These are phyloP conservation scores for Cancer borealis DNA, from an alignment of 2,888 invertebrate species.

Conservation along the genomic window DNA sequence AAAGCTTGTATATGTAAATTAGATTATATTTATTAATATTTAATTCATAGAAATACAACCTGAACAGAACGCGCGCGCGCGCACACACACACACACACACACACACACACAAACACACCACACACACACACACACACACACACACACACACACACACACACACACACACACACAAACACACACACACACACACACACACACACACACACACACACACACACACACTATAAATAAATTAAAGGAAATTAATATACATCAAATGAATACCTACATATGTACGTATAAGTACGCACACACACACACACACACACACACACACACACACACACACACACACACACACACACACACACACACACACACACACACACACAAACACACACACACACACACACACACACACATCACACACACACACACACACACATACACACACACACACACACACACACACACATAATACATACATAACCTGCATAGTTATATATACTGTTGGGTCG, in stretches of 20 bases:
- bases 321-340: background rate
- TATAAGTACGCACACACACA: background rate
- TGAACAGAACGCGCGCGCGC: too few relatives aligned
- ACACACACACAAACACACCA: too few relatives aligned
- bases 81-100: too few relatives aligned
- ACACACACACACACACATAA: background rate
- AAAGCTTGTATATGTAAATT: background rate
- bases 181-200: background rate
- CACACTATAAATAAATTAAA: background rate
- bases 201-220: background rate
- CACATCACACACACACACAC: background rate
- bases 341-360: background rate
- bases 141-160: too few relatives aligned
- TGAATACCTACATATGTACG: background rate
- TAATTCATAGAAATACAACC: too few relatives aligned
- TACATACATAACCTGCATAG: background rate
- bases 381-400: background rate
- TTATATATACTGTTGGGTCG: background rate
- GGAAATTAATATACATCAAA: background rate
- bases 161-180: too few relatives aligned
- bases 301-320: background rate
- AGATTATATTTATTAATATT: too few relatives aligned
- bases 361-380: background rate
- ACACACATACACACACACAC: background rate
- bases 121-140: too few relatives aligned